phyloP scores from a whole-genome alignment of 1,140 invertebrate species.

The Cyphomyrmex costatus region DNA sequence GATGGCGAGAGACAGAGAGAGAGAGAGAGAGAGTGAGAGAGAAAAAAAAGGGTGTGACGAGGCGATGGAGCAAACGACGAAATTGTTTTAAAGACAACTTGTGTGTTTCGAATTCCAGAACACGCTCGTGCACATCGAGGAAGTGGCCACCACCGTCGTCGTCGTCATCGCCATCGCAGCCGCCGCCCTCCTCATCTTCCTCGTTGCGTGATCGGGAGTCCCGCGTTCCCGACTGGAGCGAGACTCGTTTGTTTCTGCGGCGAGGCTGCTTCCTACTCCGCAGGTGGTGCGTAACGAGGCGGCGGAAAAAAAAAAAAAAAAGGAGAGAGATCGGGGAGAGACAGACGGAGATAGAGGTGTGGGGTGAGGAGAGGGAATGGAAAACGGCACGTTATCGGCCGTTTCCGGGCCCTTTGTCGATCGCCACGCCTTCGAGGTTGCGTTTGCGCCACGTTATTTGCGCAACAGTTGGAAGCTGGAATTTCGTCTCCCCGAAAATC shows the following conservation, averaged over 20 bases:
- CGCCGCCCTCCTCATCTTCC: neutral
- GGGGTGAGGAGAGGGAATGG: slow-evolving; percentile 62
- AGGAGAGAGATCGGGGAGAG: slow-evolving; percentile 39
- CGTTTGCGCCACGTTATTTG: slow-evolving; percentile 77
- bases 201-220: slow-evolving; percentile 34
- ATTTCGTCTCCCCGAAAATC: slow-evolving; percentile 74
- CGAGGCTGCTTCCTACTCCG: slow-evolving; percentile 57
- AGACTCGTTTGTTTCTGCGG: slow-evolving; percentile 59
- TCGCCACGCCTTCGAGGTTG: slow-evolving; percentile 75
- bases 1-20: neutral
- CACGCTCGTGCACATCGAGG: slow-evolving; percentile 37
- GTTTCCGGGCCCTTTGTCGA: slow-evolving; percentile 76
- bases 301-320: slow-evolving; percentile 72
- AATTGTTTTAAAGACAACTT: slow-evolving; percentile 66
- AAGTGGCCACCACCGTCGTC: neutral
- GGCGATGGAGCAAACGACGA: slow-evolving; percentile 17
- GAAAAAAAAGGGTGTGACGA: no score
- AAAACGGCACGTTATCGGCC: slow-evolving; percentile 72
- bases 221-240: slow-evolving; percentile 49
- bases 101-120: slow-evolving; percentile 68
- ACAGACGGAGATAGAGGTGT: slow-evolving; percentile 11
- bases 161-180: neutral
- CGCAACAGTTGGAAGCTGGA: slow-evolving; percentile 81
- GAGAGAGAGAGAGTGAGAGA: neutral
- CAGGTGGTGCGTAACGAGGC: slow-evolving; percentile 60